Percentiles rank a stretch among this genome's conserved stretches.
These are phyloP conservation scores for Pampus argenteus DNA, from an alignment of 2,797 vertebrate species.

Conservation along the genomic window DNA sequence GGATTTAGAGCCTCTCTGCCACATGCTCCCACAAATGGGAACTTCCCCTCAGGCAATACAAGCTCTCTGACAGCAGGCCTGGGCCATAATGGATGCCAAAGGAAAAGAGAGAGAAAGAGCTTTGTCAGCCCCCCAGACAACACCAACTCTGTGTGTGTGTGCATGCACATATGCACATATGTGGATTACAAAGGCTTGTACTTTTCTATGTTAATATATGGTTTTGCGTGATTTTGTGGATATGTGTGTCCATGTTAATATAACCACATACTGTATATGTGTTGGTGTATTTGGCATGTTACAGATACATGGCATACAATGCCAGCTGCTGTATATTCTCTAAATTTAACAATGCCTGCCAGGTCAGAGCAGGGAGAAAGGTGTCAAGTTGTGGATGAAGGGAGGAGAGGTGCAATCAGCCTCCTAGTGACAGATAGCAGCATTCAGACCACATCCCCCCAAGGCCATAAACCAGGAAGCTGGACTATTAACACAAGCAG, in stretches of 20 bases:
- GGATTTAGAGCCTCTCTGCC: conserved; percentile 83
- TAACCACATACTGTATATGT: conserved; percentile 18
- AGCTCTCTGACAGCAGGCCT: conserved; percentile 83
- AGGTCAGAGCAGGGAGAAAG: conserved; percentile 37
- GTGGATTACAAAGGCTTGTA: conserved; percentile 47
- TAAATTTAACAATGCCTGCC: conserved; percentile 35
- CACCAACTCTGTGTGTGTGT: conserved; percentile 52
- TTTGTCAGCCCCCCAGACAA: conserved; percentile 77
- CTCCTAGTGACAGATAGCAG: conserved; percentile 73
- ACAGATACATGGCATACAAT: conserved; percentile 10
- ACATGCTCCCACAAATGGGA: conserved; percentile 85
- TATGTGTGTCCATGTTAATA: conserved; percentile 14
- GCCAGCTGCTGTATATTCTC: conserved; percentile 33
- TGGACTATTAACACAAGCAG: conserved; percentile 73
- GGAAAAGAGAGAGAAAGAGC: conserved; percentile 77
- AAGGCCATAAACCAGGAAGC: conserved; percentile 66
- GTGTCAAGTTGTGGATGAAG: conserved; percentile 50
- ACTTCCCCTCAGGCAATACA: conserved; percentile 82
- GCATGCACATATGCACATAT: conserved; percentile 29
- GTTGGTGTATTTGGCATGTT: conserved; percentile 24
- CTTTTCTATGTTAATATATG: conserved; percentile 35
- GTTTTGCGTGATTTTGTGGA: conserved; percentile 17
- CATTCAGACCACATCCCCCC: conserved; percentile 67
- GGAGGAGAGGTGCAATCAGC: conserved; percentile 44
- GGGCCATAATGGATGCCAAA: conserved; percentile 81